Evolutionary conservation across 2,888 invertebrate genomes (phyloP), one percentile per base, ranked within the genome.

Genomic region (Drosophila paracracens): DNA sequence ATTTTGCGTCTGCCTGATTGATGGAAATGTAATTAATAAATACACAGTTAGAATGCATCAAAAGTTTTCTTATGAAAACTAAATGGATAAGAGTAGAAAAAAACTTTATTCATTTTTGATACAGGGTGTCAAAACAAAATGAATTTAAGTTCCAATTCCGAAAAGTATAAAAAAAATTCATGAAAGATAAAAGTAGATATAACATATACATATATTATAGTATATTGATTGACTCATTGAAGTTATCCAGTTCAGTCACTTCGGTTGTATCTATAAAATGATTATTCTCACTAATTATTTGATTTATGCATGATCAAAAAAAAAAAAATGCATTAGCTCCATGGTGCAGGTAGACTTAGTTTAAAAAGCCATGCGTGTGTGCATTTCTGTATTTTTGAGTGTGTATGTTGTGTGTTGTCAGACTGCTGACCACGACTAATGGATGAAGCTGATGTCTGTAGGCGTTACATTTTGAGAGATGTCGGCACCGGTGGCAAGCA

Each of bases 391-490:
- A 27, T 69, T 46, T 52, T 51, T 25, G 8, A 25, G 35, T 54
- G 21, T 53, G 25, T 53, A 8, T 53, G n/a, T 52, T 53, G 29
- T 74, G 40, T 65, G 29, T 56, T 70, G 64, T 56, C 52, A 46
- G 59, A 50, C 50, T 70, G 31, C 58, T 56, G 61, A 77, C 80
- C 66, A 74, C 83, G 59, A 61, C 78, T 86, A 82, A 88, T 82
- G 73, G 74, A 70, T 85, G 58, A 18, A 60, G 38, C 59, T 69
- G 21, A 70, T 66, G 35, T 35, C 51, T 43, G 61, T 56, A 51
- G 70, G 43, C 70, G 70, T 66, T 70, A 50, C 60, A 48, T 46
- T 65, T 59, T 73, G 43, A 52, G 40, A 53, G 27, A 54, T 76
- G 76, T 58, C 62, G 62, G 29, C 33, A 61, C 69, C 54, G 29